Conservation (phyloP, 1,140 invertebrate species). For the Lasioglossum albipes region DNA sequence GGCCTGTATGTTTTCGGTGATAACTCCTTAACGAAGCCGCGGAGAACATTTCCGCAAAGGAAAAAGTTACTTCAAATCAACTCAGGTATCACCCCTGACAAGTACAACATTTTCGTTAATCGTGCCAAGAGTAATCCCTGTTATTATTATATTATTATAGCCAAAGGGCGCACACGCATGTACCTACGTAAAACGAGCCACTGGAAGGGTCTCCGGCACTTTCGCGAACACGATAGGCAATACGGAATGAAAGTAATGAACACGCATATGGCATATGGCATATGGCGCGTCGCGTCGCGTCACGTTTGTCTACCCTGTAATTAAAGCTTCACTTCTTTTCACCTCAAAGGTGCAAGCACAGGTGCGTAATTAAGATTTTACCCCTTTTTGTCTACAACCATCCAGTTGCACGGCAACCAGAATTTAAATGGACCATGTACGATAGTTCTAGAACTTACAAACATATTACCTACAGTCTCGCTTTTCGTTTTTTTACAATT, state of each 20-base stretch:
- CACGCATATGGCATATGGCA: not conserved
- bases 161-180: no score
- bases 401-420: conserved; percentile 28
- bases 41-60: no score
- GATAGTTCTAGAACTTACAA: not conserved
- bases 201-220: not conserved
- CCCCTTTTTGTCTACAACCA: conserved; percentile 25
- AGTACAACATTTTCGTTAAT: no score
- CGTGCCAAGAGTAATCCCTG: no score
- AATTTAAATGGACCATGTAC: conserved; percentile 14
- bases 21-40: no score
- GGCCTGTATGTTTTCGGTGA: no score
- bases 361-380: conserved; percentile 47
- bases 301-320: conserved; percentile 8
- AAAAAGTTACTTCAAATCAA: no score
- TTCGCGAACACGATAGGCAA: not conserved
- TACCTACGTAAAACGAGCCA: not conserved
- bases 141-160: no score
- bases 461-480: not conserved
- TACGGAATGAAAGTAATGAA: not conserved
- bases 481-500: no score
- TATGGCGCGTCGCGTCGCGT: no score
- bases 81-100: no score
- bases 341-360: conserved; percentile 32
- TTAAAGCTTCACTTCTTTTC: conserved; percentile 30